Percentiles rank a stretch among this genome's conserved stretches.
These are phyloP conservation scores for Bradypodion ventrale DNA, from an alignment of 2,797 vertebrate species.

Conservation along the genomic window DNA sequence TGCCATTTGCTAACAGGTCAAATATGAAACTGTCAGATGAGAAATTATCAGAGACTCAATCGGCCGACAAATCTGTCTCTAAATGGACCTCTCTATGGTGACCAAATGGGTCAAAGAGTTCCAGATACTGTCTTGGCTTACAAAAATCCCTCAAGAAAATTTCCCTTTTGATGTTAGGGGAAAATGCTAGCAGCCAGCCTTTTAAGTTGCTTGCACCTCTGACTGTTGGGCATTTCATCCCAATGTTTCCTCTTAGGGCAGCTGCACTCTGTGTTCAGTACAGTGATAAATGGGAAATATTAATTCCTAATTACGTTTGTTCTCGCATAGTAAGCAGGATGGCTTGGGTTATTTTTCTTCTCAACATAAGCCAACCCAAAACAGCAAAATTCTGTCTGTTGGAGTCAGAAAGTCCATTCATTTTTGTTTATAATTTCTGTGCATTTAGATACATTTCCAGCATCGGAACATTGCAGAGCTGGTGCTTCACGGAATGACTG, in stretches of 20 bases:
- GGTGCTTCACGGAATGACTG: too few species aligned
- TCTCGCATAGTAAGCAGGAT: too few species aligned
- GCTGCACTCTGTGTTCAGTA: not conserved
- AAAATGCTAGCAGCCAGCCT: not conserved
- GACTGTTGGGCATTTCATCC: not conserved
- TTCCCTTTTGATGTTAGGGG: not conserved
- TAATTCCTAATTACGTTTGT: not conserved
- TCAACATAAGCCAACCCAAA: too few species aligned
- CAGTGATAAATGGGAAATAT: not conserved
- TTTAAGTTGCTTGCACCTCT: not conserved
- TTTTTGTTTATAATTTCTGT: too few species aligned
- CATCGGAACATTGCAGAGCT: too few species aligned
- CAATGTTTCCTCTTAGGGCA: not conserved
- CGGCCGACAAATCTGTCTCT: slow-evolving; percentile 54
- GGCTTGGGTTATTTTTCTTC: too few species aligned
- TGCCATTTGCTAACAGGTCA: slow-evolving; percentile 52
- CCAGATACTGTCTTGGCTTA: not conserved
- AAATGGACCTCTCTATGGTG: slow-evolving; percentile 31
- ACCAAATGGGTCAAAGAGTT: not conserved
- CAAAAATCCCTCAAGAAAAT: not conserved
- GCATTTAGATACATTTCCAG: too few species aligned
- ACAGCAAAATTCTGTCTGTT: too few species aligned
- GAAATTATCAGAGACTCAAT: slow-evolving; percentile 40
- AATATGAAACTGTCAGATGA: slow-evolving; percentile 3
- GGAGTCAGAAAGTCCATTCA: too few species aligned